Percentiles rank a stretch among this genome's conserved stretches.
Evolutionary conservation across 2,797 vertebrate genomes (phyloP).

Genomic region (Buceros bicornis): DNA sequence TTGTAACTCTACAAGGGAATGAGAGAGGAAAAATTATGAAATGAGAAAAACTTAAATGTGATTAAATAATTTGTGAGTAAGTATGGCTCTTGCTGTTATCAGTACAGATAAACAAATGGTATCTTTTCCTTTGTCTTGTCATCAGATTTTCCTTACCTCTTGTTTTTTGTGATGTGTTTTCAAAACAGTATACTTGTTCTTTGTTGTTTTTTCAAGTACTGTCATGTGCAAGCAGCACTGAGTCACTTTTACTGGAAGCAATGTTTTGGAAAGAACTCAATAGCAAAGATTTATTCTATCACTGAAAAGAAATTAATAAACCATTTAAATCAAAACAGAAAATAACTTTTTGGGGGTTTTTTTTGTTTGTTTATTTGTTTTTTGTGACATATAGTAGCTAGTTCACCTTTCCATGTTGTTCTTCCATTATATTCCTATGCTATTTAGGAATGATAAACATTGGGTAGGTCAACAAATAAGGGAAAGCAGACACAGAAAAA

Average conservation of each 20-base stretch:
- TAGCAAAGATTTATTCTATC: background rate
- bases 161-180: background rate
- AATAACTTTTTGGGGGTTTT: background rate
- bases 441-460: background rate
- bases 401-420: background rate
- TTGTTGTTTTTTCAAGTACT: background rate
- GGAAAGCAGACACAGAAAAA: background rate
- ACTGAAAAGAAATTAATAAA: background rate
- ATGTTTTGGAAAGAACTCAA: background rate
- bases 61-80: background rate
- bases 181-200: background rate
- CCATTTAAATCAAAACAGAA: background rate
- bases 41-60: background rate
- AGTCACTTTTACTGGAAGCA: background rate
- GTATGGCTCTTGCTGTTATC: background rate
- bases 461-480: background rate
- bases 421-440: background rate
- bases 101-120: background rate
- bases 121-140: background rate
- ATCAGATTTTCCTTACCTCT: background rate
- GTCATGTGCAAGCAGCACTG: background rate
- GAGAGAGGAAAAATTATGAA: background rate
- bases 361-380: background rate
- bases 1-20: background rate
- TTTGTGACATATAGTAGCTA: background rate